These are phyloP conservation scores for Achlya flavicornis DNA, from an alignment of 2,888 invertebrate species.

Conservation along the genomic window DNA sequence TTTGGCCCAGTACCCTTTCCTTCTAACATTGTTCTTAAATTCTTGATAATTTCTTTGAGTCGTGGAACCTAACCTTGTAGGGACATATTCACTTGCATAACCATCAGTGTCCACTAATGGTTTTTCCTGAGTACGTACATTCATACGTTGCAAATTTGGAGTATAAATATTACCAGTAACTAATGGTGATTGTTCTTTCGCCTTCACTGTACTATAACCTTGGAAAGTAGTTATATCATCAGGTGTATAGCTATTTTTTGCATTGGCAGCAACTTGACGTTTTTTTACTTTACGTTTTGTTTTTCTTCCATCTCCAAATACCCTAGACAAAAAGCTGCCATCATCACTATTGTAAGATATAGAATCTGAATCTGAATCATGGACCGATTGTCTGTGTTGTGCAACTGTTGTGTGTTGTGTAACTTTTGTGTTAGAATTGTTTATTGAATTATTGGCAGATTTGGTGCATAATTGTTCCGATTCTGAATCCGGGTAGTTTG, in stretches of 20 bases:
- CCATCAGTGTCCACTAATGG: constrained; percentile 56
- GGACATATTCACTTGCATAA: constrained; percentile 76
- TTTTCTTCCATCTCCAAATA: constrained; percentile 64
- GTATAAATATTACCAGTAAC: constrained; percentile 74
- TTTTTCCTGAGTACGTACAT: constrained; percentile 48
- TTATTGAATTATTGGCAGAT: constrained; percentile 21
- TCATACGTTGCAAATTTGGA: constrained; percentile 68
- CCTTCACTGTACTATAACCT: constrained; percentile 68
- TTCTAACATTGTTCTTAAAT: constrained; percentile 75
- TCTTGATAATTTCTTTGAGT: constrained; percentile 77
- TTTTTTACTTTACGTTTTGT: constrained; percentile 58
- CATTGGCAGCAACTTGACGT: constrained; percentile 28
- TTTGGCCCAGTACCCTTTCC: constrained; percentile 77
- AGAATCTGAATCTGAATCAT: constrained; percentile 70
- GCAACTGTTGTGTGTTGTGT: no score
- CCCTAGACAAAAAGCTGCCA: constrained; percentile 71
- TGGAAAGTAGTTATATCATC: constrained; percentile 46
- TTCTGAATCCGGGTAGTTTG: constrained; percentile 67
- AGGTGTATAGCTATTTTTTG: constrained; percentile 42
- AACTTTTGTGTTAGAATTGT: constrained; percentile 34
- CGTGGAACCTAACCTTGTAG: constrained; percentile 70
- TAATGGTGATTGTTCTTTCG: constrained; percentile 62
- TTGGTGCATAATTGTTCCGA: constrained; percentile 48
- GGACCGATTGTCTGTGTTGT: constrained; percentile 41
- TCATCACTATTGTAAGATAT: constrained; percentile 72